Evolutionary conservation across 2,797 vertebrate genomes (phyloP).

Genomic region (Sebastes flavidus): DNA sequence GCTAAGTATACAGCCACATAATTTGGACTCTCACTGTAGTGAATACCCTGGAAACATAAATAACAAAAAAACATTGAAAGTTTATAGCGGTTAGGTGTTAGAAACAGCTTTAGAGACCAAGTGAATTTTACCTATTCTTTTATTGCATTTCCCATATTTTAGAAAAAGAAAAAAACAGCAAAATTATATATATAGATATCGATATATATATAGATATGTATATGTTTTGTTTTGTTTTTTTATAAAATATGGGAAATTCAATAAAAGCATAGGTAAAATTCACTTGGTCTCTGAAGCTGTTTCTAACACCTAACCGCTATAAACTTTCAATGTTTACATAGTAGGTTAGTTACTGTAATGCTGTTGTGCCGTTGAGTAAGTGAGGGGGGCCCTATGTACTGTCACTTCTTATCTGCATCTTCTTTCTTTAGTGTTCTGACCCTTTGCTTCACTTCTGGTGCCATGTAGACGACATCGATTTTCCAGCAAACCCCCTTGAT

Average conservation of each 20-base stretch:
- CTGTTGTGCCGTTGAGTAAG: background rate
- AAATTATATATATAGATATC: too few species aligned
- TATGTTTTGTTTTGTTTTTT: background rate
- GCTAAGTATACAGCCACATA: background rate
- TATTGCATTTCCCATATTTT: too few species aligned
- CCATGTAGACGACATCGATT: background rate
- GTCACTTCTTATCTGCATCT: conserved; percentile 10
- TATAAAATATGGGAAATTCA: background rate
- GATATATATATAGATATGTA: too few species aligned
- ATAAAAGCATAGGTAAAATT: background rate
- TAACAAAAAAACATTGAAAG: too few species aligned
- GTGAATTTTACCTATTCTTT: too few species aligned
- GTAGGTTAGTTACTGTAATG: background rate
- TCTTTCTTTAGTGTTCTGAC: background rate
- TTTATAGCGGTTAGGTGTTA: too few species aligned
- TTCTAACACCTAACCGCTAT: background rate
- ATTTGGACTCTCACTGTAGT: background rate
- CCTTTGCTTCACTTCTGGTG: conserved; percentile 30
- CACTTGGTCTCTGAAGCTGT: background rate
- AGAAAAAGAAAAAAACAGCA: too few species aligned
- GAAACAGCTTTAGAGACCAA: too few species aligned
- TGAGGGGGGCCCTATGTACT: background rate
- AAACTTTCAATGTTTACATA: background rate
- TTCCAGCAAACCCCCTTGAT: background rate
- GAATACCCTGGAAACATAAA: background rate